A percentile compares a stretch with the other conserved stretches of the same genome.
Conservation (phyloP, 2,888 invertebrate genomes). For the Thysanoteuthis rhombus region DNA sequence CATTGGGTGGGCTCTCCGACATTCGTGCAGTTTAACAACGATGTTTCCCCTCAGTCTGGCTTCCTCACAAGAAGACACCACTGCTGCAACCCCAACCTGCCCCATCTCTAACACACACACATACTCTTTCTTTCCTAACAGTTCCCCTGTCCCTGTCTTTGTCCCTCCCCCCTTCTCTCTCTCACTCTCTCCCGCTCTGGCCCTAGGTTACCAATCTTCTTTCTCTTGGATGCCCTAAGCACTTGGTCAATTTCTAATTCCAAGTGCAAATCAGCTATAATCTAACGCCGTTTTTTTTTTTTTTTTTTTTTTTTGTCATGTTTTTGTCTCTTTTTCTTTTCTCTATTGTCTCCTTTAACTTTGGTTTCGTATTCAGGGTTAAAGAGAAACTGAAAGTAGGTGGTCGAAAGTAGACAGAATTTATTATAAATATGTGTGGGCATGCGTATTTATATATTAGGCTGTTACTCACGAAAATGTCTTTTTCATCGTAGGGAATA, state of each 20-base stretch:
- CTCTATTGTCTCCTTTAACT: neutral
- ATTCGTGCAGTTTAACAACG: neutral
- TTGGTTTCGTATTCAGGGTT: neutral
- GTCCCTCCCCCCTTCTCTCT: neutral
- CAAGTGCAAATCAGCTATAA: neutral
- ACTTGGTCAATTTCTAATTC: neutral
- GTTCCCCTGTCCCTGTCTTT: neutral
- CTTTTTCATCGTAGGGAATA: no score
- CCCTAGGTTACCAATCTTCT: neutral
- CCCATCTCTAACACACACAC: neutral
- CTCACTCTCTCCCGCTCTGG: neutral
- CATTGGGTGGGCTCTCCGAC: neutral
- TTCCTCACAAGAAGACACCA: no score
- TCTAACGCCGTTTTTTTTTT: neutral
- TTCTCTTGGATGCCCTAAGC: neutral
- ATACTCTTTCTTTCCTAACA: neutral
- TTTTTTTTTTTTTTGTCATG: neutral
- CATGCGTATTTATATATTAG: neutral
- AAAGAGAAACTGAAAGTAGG: neutral
- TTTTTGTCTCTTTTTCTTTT: neutral
- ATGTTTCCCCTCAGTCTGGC: neutral
- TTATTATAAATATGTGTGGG: neutral
- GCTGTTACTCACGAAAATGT: no score
- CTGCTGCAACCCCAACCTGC: neutral
- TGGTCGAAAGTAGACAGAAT: neutral